Percentiles rank a stretch among this genome's conserved stretches.
Conservation (phyloP, 2,888 invertebrate genomes). For the Endotricha flammealis region DNA sequence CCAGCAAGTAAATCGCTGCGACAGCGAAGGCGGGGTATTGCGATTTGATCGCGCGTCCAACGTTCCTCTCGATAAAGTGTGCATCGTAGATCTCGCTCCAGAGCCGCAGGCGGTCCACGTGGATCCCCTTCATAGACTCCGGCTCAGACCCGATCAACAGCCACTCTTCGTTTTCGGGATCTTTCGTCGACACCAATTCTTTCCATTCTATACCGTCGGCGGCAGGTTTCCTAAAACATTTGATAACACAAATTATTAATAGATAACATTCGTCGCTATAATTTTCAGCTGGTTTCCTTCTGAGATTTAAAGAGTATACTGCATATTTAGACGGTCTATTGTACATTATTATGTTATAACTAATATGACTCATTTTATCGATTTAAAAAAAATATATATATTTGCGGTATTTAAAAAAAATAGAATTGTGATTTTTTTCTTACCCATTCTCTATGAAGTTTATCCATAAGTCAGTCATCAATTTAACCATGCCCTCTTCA, state of each 20-base stretch:
- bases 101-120: slow-evolving; percentile 38
- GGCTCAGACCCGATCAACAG: slow-evolving; percentile 35
- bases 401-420: too few relatives aligned
- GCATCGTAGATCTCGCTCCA: slow-evolving; percentile 53
- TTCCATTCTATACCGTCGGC: slow-evolving; percentile 35
- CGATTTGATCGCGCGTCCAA: slow-evolving; percentile 6
- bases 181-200: slow-evolving; percentile 24
- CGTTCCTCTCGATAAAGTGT: slow-evolving; percentile 45
- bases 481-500: slow-evolving; percentile 31
- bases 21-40: background rate
- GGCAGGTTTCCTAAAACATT: slow-evolving; percentile 40
- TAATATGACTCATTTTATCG: too few relatives aligned
- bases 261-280: background rate
- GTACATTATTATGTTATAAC: too few relatives aligned
- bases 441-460: slow-evolving; percentile 77
- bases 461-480: slow-evolving; percentile 45
- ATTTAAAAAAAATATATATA: too few relatives aligned
- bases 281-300: too few relatives aligned
- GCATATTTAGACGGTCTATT: too few relatives aligned
- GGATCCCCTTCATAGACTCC: slow-evolving; percentile 30
- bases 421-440: too few relatives aligned
- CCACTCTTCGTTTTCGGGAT: slow-evolving; percentile 36
- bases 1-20: background rate
- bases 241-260: slow-evolving; percentile 3
- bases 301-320: too few relatives aligned